Base-by-base conservation (phyloP, 2,797 vertebrate species). In the Pseudomugil gertrudae region DNA sequence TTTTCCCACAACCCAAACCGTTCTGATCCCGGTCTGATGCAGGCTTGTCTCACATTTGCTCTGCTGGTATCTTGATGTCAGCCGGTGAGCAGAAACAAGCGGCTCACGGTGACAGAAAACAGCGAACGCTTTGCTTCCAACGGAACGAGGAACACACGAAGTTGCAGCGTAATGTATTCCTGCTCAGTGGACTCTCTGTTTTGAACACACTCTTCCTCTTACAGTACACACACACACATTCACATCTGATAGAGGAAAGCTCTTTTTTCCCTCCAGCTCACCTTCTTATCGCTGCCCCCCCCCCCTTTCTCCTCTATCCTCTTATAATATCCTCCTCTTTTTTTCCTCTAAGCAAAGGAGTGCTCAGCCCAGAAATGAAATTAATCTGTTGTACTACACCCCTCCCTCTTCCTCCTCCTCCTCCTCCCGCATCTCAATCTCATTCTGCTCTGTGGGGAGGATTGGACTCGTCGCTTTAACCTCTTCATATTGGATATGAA, bases 401-500 rank as follows among this genome's bases (percentile, higher is more conserved):
- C 76, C 80, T 71, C 55, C 61, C 58, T 50, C 69, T 65, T 56
- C 3, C 38, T 53, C 66, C 55, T 74, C 67, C 50, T 76, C 72
- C 57, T 53, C 72, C 63, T 67, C 51, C 69, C 10, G 63, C 79
- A 78, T 85, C 86, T 87, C 87, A 74, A 79, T 86, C 83, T 89
- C 86, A 81, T 80, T 83, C 85, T 87, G 84, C 86, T 88, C 83
- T 83, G 85, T 79, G 57, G 87, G 86, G 76, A 86, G 84, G 86
- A 84, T 84, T 85, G 84, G 76, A 85, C 84, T 87, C 87, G 78
- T 91, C 88, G 84, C 85, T 88, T 89, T 89, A 90, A 91, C 87
- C 89, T 89, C 88, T 89, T 87, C 82, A 85, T 90, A 89, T 88
- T 91, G 91, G 87, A 88, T 90, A 90, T 87, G 87, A 92, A 91